Evolutionary conservation across 2,113 vertebrate species (phyloP).

Genomic region (Apteryx owenii): DNA sequence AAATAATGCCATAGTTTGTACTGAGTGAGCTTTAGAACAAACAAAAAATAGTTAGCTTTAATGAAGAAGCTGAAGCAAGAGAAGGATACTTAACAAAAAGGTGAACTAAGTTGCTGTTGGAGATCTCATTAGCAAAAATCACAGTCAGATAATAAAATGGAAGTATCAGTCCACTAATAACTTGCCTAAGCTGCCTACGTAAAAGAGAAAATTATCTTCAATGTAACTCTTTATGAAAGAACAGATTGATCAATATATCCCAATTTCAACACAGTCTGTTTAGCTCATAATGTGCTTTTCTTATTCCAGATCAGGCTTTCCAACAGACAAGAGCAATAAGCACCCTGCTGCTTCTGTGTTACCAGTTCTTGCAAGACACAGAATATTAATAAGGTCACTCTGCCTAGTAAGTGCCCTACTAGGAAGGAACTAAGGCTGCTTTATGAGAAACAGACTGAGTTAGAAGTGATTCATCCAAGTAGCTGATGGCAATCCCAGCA

Average conservation of each 20-base stretch:
- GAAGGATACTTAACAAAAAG: conserved; percentile 3
- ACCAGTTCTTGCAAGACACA: neutral
- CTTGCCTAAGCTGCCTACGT: neutral
- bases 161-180: conserved; percentile 38
- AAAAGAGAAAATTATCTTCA: neutral
- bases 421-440: neutral
- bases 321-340: neutral
- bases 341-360: neutral
- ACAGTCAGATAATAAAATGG: neutral
- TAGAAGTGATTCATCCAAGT: neutral
- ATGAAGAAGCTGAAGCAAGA: conserved; percentile 15
- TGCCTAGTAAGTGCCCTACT: fast-evolving
- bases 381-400: neutral
- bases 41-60: neutral
- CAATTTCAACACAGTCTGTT: neutral
- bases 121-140: conserved; percentile 50
- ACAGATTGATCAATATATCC: neutral
- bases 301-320: neutral
- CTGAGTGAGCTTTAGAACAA: conserved; percentile 5
- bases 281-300: neutral
- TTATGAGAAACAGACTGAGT: neutral
- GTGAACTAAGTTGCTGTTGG: conserved; percentile 26
- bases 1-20: neutral
- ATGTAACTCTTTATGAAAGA: neutral
- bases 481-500: neutral